These are phyloP conservation scores for Polypedilum vanderplanki DNA, from an alignment of 1,140 invertebrate species.

Conservation along the genomic window DNA sequence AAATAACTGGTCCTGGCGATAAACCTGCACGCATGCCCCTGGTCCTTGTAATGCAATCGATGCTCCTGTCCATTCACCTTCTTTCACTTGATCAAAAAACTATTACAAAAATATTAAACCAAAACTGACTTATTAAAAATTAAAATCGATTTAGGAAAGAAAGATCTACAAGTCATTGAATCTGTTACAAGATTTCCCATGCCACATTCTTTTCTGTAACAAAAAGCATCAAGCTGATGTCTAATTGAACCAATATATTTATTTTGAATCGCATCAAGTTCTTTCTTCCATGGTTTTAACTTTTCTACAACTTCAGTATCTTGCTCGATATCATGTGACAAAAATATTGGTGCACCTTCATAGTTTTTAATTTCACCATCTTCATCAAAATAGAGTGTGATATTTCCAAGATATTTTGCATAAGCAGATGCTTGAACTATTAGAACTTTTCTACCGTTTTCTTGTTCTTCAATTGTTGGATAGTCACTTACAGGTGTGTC, in stretches of 20 bases:
- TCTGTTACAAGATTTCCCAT: conserved; percentile 69
- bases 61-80: conserved; percentile 56
- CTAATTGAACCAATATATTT: conserved; percentile 50
- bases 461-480: conserved; percentile 56
- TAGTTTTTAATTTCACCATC: conserved; percentile 55
- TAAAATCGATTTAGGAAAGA: too few species aligned
- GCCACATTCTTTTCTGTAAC: conserved; percentile 60
- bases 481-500: conserved; percentile 54
- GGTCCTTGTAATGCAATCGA: conserved; percentile 61
- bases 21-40: conserved; percentile 59
- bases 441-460: conserved; percentile 50
- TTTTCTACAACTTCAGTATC: conserved; percentile 40
- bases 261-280: conserved; percentile 52
- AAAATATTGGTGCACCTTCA: conserved; percentile 60
- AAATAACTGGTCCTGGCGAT: conserved; percentile 49
- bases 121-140: too few species aligned
- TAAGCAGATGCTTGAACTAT: conserved; percentile 54
- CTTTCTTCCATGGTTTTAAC: conserved; percentile 51
- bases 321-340: conserved; percentile 54
- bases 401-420: conserved; percentile 58
- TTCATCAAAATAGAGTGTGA: conserved; percentile 58
- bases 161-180: conserved; percentile 58
- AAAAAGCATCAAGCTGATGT: conserved; percentile 53
- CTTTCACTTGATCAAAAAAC: conserved; percentile 32
- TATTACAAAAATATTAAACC: conserved; percentile 38